These are phyloP conservation scores for Hiodon tergisus DNA, from an alignment of 2,113 vertebrate genomes.

Conservation along the genomic window DNA sequence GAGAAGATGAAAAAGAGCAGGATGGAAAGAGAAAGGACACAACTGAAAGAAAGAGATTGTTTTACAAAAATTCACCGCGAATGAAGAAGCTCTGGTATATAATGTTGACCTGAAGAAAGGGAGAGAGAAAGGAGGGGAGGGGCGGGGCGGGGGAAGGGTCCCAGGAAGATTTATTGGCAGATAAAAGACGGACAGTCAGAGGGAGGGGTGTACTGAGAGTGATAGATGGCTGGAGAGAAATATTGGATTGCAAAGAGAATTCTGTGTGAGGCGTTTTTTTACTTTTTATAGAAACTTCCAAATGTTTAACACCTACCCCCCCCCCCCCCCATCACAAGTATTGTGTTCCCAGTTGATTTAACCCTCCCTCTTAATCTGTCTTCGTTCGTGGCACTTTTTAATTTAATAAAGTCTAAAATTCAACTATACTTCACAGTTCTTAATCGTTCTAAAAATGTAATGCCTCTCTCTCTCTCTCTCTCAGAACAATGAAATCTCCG, in stretches of 20 bases:
- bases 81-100: constrained; percentile 18
- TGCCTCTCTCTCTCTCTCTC: constrained; percentile 33
- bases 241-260: constrained; percentile 37
- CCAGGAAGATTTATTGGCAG: constrained; percentile 61
- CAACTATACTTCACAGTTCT: no score
- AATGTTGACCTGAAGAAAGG: constrained; percentile 15
- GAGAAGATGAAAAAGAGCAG: constrained; percentile 14
- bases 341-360: no score
- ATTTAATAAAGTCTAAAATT: no score
- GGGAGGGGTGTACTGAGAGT: constrained; percentile 45
- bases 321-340: no score
- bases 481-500: constrained; percentile 12
- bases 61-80: constrained; percentile 24
- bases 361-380: no score
- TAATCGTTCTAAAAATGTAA: not conserved
- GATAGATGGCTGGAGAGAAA: constrained; percentile 50
- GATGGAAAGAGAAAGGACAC: constrained; percentile 13
- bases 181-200: constrained; percentile 53
- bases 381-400: no score
- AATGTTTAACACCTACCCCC: no score
- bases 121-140: constrained; percentile 21
- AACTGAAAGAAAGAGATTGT: constrained; percentile 21
- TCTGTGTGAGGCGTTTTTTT: not conserved
- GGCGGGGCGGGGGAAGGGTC: constrained; percentile 35
- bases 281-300: no score